These are phyloP conservation scores for Columba livia DNA, from an alignment of 2,113 vertebrate genomes.

Conservation along the genomic window DNA sequence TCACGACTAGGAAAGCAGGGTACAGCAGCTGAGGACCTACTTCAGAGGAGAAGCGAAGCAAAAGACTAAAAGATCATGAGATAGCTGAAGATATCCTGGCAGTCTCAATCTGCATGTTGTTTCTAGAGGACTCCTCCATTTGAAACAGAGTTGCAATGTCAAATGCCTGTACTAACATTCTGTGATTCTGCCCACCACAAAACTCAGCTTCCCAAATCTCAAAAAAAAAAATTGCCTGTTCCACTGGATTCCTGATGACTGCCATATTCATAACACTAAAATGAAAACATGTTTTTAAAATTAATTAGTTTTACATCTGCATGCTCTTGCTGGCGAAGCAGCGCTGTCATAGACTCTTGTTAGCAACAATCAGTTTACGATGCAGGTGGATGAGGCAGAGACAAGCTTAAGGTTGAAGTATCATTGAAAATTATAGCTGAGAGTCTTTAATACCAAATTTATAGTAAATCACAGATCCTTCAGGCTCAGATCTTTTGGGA, in stretches of 20 bases:
- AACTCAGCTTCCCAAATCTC: neutral
- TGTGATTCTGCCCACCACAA: neutral
- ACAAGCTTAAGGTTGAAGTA: neutral
- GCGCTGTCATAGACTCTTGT: neutral
- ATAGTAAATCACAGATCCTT: neutral
- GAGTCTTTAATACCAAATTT: conserved; percentile 10
- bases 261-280: neutral
- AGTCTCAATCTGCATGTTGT: neutral
- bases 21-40: neutral
- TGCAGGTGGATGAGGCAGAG: neutral
- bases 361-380: neutral
- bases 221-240: neutral
- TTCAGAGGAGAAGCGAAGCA: neutral
- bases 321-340: neutral
- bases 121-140: neutral
- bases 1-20: neutral
- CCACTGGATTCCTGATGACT: neutral
- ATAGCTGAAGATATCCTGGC: neutral
- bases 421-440: conserved; percentile 11
- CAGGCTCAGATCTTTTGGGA: neutral
- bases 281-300: conserved; percentile 25
- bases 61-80: neutral
- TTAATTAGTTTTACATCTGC: conserved; percentile 26
- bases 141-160: neutral
- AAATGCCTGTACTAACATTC: neutral